Base-by-base conservation (phyloP, 2,797 vertebrate genomes). In the Echeneis naucrates region DNA sequence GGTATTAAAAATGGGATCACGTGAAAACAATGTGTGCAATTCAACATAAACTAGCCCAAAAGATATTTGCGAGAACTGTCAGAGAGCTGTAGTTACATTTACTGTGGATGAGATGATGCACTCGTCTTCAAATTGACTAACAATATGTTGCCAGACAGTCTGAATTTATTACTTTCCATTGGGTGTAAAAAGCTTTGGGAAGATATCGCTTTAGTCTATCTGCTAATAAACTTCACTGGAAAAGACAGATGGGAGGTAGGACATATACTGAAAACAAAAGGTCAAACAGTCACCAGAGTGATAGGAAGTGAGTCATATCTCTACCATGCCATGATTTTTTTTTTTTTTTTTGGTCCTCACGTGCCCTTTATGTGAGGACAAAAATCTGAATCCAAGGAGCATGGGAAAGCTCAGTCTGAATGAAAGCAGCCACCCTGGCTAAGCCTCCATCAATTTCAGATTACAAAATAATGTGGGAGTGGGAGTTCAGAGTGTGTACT, bases 291-390 rank as follows among this genome's bases (percentile, higher is more conserved):
- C 77, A 68, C 52, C 70, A 74, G 78, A 84, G 71, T 72, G 75
- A 82, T 79, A 59, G 72, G 64, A 58, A 75, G 70, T 82, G 84
- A 92, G 72, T 90, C 85, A 90, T 86, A 78, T 85, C 63, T 52
- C 59, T 61, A 37, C 64, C 75, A 37, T 8, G 60, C 17, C 19
- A 48, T 52, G 35, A 64, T 27, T 38, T 40, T 30, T 12, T 51
- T 21, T 35, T 48, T 27, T 38, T 40, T 30, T 12, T 51, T 21
- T 35, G 48, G 13, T 23, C 26, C 59, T 16, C 14, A 7, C n/a
- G 12, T n/a, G 21, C n/a, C 44, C 8, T 19, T 16, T 19, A 2
- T 42, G 17, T 0, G 16, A 42, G 40, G 40, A 26, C 61, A 65
- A 57, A 74, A 75, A 56, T 70, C 58, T 60, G 14, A 65, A 75